A percentile compares a stretch with the other conserved stretches of the same genome.
phyloP scores from a whole-genome alignment of 2,797 vertebrate genomes.

The Cryptoprocta ferox region DNA sequence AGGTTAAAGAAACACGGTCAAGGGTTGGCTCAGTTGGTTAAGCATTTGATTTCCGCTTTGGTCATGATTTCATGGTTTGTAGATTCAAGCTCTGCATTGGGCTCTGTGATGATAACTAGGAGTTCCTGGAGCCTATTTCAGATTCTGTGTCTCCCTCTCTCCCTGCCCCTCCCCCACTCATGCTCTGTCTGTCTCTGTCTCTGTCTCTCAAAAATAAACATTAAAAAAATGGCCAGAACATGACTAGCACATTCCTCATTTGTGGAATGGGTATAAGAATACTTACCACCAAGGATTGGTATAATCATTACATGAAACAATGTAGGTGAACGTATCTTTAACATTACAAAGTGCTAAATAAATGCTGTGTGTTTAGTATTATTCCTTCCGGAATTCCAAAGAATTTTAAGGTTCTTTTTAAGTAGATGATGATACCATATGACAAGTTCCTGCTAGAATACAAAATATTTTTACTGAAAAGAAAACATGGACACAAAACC shows the following conservation, averaged over 20 bases:
- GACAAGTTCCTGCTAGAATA: background rate
- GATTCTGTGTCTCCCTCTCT: too few species aligned
- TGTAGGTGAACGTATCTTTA: background rate
- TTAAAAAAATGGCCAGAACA: background rate
- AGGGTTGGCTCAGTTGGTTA: background rate
- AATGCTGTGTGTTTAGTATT: background rate
- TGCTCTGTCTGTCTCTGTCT: too few species aligned
- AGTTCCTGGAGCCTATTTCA: too few species aligned
- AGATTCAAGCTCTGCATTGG: too few species aligned
- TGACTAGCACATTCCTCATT: background rate
- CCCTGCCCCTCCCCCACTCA: too few species aligned
- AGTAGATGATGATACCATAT: background rate
- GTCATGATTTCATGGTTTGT: too few species aligned
- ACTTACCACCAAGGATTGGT: background rate
- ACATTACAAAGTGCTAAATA: background rate
- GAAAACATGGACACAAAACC: background rate
- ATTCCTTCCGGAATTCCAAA: background rate
- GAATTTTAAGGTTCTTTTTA: background rate
- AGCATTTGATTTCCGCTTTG: too few species aligned
- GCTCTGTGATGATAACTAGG: too few species aligned
- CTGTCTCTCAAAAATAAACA: too few species aligned
- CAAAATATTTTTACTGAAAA: background rate
- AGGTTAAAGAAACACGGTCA: background rate
- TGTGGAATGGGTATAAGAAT: background rate
- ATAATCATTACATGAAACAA: background rate